Conservation (phyloP, 2,113 vertebrate species). For the Pachyramphus minor region DNA sequence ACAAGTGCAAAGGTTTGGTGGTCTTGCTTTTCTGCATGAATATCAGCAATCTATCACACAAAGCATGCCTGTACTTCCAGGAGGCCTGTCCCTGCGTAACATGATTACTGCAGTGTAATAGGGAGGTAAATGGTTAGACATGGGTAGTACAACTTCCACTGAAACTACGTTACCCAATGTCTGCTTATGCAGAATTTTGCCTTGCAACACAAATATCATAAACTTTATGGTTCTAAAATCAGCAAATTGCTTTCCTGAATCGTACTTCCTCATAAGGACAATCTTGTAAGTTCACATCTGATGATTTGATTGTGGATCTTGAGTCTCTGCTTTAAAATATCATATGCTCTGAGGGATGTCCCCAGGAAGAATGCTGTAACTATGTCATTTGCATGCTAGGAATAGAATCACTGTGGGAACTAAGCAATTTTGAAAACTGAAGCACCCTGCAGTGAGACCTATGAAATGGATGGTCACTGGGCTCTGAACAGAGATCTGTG, state of each 20-base stretch:
- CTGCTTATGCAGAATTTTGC: not conserved
- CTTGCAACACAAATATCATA: not conserved
- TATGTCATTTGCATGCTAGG: not conserved
- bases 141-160: not conserved
- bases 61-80: not conserved
- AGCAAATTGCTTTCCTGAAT: not conserved
- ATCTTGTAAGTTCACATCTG: not conserved
- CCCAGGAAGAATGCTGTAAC: not conserved
- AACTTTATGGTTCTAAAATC: not conserved
- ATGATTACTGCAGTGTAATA: not conserved
- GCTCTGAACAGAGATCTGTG: not conserved
- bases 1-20: constrained; percentile 60
- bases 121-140: not conserved
- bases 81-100: not conserved
- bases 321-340: not conserved
- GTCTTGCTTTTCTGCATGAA: constrained; percentile 44
- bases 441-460: not conserved
- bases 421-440: not conserved
- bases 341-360: not conserved
- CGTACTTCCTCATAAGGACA: not conserved
- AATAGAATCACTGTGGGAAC: constrained; percentile 16
- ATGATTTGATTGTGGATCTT: not conserved
- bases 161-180: not conserved
- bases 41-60: constrained; percentile 13
- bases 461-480: not conserved